Conservation (phyloP, 1,140 invertebrate species). For the Caenorhabditis brenneri region DNA sequence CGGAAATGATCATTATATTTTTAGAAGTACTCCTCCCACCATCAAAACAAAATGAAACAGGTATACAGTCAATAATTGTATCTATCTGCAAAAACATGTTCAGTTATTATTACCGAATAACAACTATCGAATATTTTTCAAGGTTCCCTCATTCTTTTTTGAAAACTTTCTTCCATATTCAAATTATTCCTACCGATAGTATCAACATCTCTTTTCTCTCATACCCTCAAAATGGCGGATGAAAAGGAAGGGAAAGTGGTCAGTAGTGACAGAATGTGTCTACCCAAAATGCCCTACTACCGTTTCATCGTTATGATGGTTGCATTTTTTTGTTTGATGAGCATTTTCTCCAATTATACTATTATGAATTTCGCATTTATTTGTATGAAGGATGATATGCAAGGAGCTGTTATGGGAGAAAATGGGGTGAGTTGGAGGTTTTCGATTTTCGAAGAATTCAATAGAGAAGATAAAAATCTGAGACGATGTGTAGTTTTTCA, state of each 20-base stretch:
- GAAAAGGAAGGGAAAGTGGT: neutral
- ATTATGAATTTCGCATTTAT: constrained; percentile 51
- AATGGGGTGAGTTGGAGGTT: neutral
- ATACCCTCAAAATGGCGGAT: neutral
- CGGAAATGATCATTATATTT: no score
- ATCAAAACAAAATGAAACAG: neutral
- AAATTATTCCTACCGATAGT: no score
- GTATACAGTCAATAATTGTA: neutral
- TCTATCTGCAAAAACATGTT: neutral
- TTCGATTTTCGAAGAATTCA: no score
- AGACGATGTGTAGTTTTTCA: no score
- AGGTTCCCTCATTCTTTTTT: neutral
- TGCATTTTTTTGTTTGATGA: constrained; percentile 35
- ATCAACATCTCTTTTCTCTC: no score
- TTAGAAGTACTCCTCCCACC: neutral
- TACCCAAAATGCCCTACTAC: constrained; percentile 5
- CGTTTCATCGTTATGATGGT: constrained; percentile 38
- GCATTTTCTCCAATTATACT: constrained; percentile 42
- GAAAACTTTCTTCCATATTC: neutral
- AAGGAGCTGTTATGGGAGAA: neutral
- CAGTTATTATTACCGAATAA: neutral
- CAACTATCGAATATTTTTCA: neutral
- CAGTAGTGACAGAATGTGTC: constrained; percentile 27
- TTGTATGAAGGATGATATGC: constrained; percentile 45
- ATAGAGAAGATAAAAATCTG: no score